Percentiles rank a stretch among this genome's conserved stretches.
Conservation (phyloP, 2,888 invertebrate species). For the Syrphus vitripennis region DNA sequence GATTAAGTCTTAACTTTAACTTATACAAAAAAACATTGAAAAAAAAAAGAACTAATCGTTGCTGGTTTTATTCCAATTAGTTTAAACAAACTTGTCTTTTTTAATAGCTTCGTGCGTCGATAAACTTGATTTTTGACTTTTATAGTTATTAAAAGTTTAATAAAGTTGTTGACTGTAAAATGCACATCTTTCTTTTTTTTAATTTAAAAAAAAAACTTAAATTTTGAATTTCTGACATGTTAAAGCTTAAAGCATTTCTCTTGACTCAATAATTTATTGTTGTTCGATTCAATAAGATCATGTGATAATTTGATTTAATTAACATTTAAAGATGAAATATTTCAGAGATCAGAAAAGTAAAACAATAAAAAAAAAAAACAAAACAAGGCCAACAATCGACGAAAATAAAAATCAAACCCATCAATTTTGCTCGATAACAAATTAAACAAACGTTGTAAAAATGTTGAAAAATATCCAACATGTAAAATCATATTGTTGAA, state of each 20-base stretch:
- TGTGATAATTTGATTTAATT: slow-evolving; percentile 17
- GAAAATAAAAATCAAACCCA: slow-evolving; percentile 37
- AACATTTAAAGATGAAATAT: slow-evolving; percentile 14
- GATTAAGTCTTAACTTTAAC: too few species aligned
- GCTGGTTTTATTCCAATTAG: too few species aligned
- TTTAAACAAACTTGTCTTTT: too few species aligned
- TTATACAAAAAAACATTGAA: too few species aligned
- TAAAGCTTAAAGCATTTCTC: not conserved
- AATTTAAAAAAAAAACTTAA: too few species aligned
- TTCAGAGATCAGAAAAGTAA: not conserved
- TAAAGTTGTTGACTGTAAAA: too few species aligned
- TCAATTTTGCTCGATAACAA: slow-evolving; percentile 37
- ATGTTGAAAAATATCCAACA: not conserved
- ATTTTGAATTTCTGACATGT: not conserved
- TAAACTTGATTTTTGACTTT: not conserved
- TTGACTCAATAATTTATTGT: not conserved
- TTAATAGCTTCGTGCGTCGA: too few species aligned
- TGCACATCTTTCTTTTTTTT: too few species aligned
- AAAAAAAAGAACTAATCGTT: too few species aligned
- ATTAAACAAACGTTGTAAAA: slow-evolving; percentile 44
- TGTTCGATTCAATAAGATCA: not conserved
- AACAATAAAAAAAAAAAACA: not conserved
- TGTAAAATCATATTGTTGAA: slow-evolving; percentile 9
- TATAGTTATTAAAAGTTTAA: not conserved
- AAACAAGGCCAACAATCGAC: not conserved